Evolutionary conservation across 1,140 invertebrate species (phyloP).

Genomic region (Pseudomyrmex gracilis): DNA sequence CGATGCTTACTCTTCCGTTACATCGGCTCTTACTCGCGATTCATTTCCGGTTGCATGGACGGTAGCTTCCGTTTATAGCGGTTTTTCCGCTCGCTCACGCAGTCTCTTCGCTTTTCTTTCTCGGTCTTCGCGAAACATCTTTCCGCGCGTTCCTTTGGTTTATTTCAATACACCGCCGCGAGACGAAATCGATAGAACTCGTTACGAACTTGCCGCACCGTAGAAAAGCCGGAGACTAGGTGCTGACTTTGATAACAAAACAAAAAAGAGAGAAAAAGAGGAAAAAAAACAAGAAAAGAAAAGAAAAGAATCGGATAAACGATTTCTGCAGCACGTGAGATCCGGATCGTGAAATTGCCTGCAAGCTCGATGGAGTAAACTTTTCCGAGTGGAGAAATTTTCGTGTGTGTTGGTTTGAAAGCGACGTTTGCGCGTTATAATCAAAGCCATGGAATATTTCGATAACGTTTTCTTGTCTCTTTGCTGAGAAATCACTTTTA

Average conservation of each 20-base stretch:
- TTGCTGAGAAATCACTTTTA: too few species aligned
- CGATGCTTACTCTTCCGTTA: conserved; percentile 64
- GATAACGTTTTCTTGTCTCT: background rate
- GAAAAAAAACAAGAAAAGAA: conserved; percentile 25
- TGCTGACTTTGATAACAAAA: conserved; percentile 53
- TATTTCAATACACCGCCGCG: conserved; percentile 65
- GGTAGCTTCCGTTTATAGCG: conserved; percentile 57
- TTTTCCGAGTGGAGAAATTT: conserved; percentile 54
- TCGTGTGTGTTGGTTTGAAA: conserved; percentile 26
- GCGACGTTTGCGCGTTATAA: conserved; percentile 17
- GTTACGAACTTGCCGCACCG: conserved; percentile 60
- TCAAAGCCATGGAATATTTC: conserved; percentile 2
- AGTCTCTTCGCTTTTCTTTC: conserved; percentile 23
- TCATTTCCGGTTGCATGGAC: conserved; percentile 69
- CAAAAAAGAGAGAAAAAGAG: conserved; percentile 6
- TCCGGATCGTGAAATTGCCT: conserved; percentile 58
- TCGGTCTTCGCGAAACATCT: conserved; percentile 49
- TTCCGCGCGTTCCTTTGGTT: conserved; percentile 62
- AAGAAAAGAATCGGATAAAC: conserved; percentile 46
- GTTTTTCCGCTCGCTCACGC: conserved; percentile 61
- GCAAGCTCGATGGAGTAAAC: conserved; percentile 37
- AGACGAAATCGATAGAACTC: conserved; percentile 65
- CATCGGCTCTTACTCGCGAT: conserved; percentile 68
- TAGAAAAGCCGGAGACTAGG: conserved; percentile 64
- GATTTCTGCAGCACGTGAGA: conserved; percentile 32